Evolutionary conservation across 1,140 invertebrate genomes (phyloP).

Genomic region (Panagrolaimus sp.): DNA sequence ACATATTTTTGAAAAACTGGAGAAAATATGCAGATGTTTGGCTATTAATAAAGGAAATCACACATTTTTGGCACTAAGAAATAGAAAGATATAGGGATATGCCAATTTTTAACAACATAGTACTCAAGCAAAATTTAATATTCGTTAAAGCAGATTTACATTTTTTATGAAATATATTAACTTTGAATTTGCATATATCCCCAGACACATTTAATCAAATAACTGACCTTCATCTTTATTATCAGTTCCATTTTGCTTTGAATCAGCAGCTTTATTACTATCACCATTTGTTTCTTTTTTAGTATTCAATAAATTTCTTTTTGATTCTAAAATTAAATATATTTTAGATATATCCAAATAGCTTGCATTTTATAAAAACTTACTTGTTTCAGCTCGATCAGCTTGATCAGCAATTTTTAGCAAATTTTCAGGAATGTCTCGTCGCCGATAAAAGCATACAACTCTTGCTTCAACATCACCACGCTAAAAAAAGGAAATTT

Average conservation of each 20-base stretch:
- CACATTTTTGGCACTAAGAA: too few relatives aligned
- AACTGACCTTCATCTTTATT: conserved; percentile 6
- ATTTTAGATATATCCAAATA: too few relatives aligned
- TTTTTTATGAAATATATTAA: too few relatives aligned
- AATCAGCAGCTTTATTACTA: not conserved
- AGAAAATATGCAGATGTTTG: not conserved
- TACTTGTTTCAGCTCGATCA: conserved; percentile 41
- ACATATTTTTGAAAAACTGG: too few relatives aligned
- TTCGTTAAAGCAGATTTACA: too few relatives aligned
- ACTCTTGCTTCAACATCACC: conserved; percentile 99
- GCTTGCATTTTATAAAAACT: not conserved
- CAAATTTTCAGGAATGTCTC: conserved; percentile 85
- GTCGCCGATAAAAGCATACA: conserved; percentile 94
- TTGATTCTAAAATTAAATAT: not conserved
- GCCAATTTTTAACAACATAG: too few relatives aligned
- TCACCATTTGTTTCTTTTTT: not conserved
- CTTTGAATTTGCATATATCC: too few relatives aligned
- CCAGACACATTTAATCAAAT: too few relatives aligned
- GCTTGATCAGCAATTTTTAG: conserved; percentile 79
- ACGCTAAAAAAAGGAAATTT: conserved; percentile 63
- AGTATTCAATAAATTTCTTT: not conserved
- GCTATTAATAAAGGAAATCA: not conserved
- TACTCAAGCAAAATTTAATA: too few relatives aligned
- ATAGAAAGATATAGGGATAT: too few relatives aligned
- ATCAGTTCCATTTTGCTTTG: conserved; percentile 14